A percentile compares a stretch with the other conserved stretches of the same genome.
Evolutionary conservation across 2,888 invertebrate species (phyloP).

Genomic region (Magallana nippona): DNA sequence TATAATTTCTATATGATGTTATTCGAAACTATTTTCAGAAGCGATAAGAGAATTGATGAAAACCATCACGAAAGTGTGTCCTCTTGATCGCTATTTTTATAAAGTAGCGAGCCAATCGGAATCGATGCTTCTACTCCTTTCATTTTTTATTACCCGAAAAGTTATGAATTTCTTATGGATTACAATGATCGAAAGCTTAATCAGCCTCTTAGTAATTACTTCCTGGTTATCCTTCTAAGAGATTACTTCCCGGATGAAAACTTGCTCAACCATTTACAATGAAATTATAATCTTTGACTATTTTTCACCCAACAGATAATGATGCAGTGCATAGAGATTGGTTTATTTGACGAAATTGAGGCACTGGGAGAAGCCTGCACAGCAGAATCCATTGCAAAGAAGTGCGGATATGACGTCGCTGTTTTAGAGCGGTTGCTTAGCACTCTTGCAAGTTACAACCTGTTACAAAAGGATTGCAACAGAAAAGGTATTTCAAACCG

Average conservation of each 20-base stretch:
- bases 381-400: conserved; percentile 58
- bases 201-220: no score
- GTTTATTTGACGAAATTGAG: conserved; percentile 68
- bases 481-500: conserved; percentile 48
- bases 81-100: not conserved
- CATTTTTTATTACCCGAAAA: not conserved
- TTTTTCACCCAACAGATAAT: conserved; percentile 59
- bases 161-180: no score
- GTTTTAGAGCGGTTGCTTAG: conserved; percentile 65
- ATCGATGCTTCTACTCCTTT: not conserved
- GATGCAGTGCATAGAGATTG: conserved; percentile 64
- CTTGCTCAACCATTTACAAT: no score
- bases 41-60: not conserved
- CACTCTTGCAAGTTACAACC: conserved; percentile 59
- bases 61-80: not conserved
- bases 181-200: no score
- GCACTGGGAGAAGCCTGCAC: conserved; percentile 53
- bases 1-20: conserved; percentile 4
- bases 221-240: no score
- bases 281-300: not conserved
- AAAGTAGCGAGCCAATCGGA: no score
- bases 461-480: conserved; percentile 58
- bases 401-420: conserved; percentile 58
- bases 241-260: no score
- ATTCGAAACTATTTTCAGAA: not conserved